phyloP scores from a whole-genome alignment of 1,140 invertebrate species.

The Eufriesea mexicana region DNA sequence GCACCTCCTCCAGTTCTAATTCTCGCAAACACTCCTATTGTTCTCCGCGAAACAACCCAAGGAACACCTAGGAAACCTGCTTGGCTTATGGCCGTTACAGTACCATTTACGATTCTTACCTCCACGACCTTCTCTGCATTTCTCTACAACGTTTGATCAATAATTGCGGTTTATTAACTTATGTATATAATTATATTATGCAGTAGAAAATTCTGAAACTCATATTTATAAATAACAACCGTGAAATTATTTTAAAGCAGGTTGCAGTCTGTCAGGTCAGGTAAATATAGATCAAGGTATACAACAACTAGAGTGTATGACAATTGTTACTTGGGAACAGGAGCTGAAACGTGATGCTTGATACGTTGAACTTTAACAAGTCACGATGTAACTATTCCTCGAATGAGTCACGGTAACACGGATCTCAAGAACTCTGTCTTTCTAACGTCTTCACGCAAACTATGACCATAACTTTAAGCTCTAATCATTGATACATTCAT shows the following conservation, averaged over 20 bases:
- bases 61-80: not conserved
- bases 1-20: slow-evolving; percentile 30
- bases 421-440: not conserved
- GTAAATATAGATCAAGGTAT: no score
- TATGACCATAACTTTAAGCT: not conserved
- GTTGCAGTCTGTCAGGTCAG: no score
- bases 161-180: not conserved
- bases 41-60: not conserved
- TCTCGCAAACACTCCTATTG: slow-evolving; percentile 4
- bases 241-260: no score
- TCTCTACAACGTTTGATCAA: not conserved
- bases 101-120: not conserved
- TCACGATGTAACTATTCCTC: not conserved
- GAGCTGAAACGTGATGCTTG: not conserved
- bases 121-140: not conserved
- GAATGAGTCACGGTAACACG: not conserved
- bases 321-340: no score
- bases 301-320: no score
- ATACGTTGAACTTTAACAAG: not conserved
- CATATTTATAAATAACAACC: not conserved
- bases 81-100: not conserved
- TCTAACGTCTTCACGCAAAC: not conserved
- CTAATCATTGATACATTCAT: not conserved
- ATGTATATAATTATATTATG: not conserved
- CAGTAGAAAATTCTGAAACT: not conserved